Percentiles rank a stretch among this genome's conserved stretches.
phyloP scores from a whole-genome alignment of 1,140 invertebrate species.

The Drosophila repleta region DNA sequence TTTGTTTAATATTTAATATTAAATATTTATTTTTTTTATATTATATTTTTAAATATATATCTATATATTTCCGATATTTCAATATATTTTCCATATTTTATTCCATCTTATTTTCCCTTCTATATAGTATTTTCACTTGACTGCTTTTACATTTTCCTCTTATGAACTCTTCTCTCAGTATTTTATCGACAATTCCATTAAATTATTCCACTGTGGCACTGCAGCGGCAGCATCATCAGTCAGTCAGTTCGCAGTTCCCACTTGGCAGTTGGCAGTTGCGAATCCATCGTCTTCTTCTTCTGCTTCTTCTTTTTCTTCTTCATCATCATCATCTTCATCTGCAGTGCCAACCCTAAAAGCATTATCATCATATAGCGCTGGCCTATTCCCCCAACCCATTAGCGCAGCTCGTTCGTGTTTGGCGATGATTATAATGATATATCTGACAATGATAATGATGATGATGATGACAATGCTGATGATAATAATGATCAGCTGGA shows the following conservation, averaged over 20 bases:
- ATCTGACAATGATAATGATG: conserved; percentile 4
- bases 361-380: conserved; percentile 7
- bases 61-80: no score
- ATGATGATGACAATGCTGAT: conserved; percentile 22
- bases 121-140: no score
- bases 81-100: no score
- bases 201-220: conserved; percentile 11
- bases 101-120: no score
- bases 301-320: conserved; percentile 20
- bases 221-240: conserved; percentile 27
- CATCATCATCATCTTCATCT: conserved; percentile 23
- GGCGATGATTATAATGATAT: conserved; percentile 17
- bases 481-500: conserved; percentile 14
- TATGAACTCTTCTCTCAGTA: no score
- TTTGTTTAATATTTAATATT: no score
- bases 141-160: no score
- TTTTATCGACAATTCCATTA: no score
- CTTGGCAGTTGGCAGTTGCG: conserved; percentile 21
- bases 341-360: conserved; percentile 28
- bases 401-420: conserved; percentile 28
- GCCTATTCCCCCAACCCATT: conserved; percentile 33
- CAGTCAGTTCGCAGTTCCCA: conserved; percentile 21
- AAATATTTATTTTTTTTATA: no score
- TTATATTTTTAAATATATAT: no score
- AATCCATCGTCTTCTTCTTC: conserved; percentile 30